Percentiles rank a stretch among this genome's conserved stretches.
Evolutionary conservation across 1,140 invertebrate species (phyloP).

Genomic region (Ganaspis sp.): DNA sequence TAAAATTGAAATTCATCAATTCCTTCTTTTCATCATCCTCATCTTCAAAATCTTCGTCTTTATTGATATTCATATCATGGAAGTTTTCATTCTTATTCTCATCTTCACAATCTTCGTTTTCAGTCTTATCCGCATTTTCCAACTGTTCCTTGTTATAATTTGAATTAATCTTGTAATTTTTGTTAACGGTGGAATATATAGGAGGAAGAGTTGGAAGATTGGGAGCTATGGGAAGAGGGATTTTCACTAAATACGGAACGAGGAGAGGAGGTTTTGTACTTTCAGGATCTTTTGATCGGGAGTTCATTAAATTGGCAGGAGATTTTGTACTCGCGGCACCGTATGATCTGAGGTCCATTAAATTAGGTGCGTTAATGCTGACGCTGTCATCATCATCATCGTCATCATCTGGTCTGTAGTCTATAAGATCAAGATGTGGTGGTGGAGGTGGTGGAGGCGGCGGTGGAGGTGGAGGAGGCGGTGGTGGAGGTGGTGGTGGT

Average conservation of each 20-base stretch:
- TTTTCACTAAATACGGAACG: conserved; percentile 53
- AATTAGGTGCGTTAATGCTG: background rate
- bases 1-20: background rate
- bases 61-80: too few relatives aligned
- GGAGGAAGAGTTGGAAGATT: conserved; percentile 55
- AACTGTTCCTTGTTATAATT: background rate
- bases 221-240: conserved; percentile 58
- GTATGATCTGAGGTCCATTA: conserved; percentile 16
- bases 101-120: background rate
- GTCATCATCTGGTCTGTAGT: background rate
- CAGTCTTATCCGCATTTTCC: background rate
- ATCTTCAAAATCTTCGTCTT: background rate
- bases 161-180: conserved; percentile 33
- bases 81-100: background rate
- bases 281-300: conserved; percentile 21
- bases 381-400: background rate
- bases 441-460: conserved; percentile 39
- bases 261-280: conserved; percentile 44
- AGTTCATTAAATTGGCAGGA: background rate
- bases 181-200: conserved; percentile 27
- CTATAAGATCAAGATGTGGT: background rate
- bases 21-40: conserved; percentile 14
- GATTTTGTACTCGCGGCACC: conserved; percentile 30
- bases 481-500: conserved; percentile 40
- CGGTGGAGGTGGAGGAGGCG: conserved; percentile 31